phyloP scores from a whole-genome alignment of 2,888 invertebrate species.

The Druceiella hillmani region DNA sequence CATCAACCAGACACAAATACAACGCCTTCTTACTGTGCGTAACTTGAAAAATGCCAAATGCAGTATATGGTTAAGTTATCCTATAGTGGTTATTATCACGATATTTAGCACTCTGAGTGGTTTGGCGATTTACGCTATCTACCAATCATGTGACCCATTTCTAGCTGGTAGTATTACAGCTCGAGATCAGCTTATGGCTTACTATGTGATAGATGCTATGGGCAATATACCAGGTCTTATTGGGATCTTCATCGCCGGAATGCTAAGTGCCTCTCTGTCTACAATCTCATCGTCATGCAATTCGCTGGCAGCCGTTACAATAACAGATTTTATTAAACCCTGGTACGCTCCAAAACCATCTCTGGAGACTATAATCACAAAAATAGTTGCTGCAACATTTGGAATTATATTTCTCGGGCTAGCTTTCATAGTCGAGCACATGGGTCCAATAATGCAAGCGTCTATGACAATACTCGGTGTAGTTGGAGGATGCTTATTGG shows the following conservation, averaged over 20 bases:
- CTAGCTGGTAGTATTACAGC: slow-evolving; percentile 48
- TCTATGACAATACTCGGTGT: too few species aligned
- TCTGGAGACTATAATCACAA: too few species aligned
- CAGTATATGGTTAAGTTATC: slow-evolving; percentile 66
- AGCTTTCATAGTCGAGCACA: too few species aligned
- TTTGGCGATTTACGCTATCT: slow-evolving; percentile 69
- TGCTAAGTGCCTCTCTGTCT: slow-evolving; percentile 75
- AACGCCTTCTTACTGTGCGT: slow-evolving; percentile 54
- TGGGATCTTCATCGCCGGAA: slow-evolving; percentile 73
- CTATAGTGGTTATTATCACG: slow-evolving; percentile 60
- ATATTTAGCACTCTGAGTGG: slow-evolving; percentile 62
- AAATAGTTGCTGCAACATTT: too few species aligned
- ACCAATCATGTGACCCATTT: slow-evolving; percentile 67
- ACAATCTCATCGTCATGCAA: slow-evolving; percentile 79
- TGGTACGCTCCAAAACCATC: too few species aligned
- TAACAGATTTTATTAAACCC: slow-evolving; percentile 78
- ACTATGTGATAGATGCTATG: slow-evolving; percentile 64
- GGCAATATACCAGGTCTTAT: slow-evolving; percentile 61
- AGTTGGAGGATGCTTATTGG: too few species aligned
- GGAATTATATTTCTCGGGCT: too few species aligned
- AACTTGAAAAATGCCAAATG: slow-evolving; percentile 55
- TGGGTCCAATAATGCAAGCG: too few species aligned
- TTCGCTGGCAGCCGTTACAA: slow-evolving; percentile 71
- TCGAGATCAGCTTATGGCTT: slow-evolving; percentile 63
- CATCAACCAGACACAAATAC: slow-evolving; percentile 67